These are phyloP conservation scores for Tapirus indicus DNA, from an alignment of 2,797 vertebrate species.

Conservation along the genomic window DNA sequence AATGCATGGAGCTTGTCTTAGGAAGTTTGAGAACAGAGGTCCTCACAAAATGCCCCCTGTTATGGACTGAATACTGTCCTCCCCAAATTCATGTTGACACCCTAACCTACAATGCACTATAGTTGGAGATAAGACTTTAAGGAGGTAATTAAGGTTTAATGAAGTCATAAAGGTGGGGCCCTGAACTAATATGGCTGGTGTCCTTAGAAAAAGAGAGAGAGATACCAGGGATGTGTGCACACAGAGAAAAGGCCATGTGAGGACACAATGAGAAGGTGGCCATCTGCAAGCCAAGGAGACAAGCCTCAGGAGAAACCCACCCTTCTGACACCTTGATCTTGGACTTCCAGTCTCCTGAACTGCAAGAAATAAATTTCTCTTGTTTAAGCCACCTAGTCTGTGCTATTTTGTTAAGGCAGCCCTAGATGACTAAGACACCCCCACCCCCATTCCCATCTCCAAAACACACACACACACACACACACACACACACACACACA, in stretches of 20 bases:
- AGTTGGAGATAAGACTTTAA: not conserved
- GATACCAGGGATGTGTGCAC: not conserved
- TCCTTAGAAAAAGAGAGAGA: not conserved
- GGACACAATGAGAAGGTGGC: not conserved
- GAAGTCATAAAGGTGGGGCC: not conserved
- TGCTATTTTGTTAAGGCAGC: not conserved
- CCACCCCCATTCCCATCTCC: not conserved
- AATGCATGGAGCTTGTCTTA: not conserved
- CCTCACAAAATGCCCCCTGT: not conserved
- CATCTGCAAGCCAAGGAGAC: not conserved
- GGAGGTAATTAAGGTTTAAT: not conserved
- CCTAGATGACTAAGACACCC: not conserved
- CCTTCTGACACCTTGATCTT: not conserved
- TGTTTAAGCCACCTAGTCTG: not conserved
- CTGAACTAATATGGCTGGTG: not conserved
- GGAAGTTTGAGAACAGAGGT: not conserved
- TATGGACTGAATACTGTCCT: not conserved
- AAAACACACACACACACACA: not conserved
- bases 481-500: not conserved
- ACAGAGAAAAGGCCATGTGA: not conserved
- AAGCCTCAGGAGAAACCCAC: not conserved
- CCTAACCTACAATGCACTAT: not conserved
- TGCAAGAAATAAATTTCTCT: not conserved
- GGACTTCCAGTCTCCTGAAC: not conserved
- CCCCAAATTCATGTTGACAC: not conserved